Conservation (phyloP, 2,113 vertebrate species). For the Vulpes lagopus region DNA sequence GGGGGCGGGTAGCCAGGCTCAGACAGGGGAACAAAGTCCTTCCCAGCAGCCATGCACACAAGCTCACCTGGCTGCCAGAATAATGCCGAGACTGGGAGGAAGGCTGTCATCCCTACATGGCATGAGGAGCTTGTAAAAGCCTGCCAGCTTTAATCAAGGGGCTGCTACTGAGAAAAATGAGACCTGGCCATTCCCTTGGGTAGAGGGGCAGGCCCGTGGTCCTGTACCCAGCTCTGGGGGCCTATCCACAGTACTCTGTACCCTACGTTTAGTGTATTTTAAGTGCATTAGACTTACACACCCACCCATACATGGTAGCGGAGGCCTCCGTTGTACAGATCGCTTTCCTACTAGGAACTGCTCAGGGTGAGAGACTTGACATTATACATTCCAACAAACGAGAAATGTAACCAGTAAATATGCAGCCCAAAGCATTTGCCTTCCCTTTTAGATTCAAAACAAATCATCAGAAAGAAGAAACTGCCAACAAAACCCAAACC, state of each 20-base stretch:
- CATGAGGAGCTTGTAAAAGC: background rate
- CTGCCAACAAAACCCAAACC: background rate
- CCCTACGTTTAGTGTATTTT: background rate
- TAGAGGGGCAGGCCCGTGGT: background rate
- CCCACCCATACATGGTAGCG: no score
- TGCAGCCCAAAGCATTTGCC: background rate
- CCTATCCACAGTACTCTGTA: accelerated
- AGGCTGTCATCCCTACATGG: background rate
- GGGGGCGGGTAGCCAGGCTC: background rate
- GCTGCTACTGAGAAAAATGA: background rate
- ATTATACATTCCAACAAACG: background rate
- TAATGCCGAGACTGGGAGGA: background rate
- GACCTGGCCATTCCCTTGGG: no score
- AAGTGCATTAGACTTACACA: background rate
- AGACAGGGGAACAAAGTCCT: background rate
- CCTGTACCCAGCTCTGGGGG: background rate
- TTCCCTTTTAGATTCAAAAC: slow-evolving; percentile 31
- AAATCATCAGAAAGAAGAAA: slow-evolving; percentile 9
- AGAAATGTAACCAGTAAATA: background rate
- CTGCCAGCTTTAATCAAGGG: background rate
- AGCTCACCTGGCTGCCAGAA: background rate
- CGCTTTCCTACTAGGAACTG: background rate
- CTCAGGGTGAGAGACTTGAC: background rate
- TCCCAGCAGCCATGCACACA: background rate
- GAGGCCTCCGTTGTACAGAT: background rate